Conservation (phyloP, 2,888 invertebrate species). For the Tachina grossa region DNA sequence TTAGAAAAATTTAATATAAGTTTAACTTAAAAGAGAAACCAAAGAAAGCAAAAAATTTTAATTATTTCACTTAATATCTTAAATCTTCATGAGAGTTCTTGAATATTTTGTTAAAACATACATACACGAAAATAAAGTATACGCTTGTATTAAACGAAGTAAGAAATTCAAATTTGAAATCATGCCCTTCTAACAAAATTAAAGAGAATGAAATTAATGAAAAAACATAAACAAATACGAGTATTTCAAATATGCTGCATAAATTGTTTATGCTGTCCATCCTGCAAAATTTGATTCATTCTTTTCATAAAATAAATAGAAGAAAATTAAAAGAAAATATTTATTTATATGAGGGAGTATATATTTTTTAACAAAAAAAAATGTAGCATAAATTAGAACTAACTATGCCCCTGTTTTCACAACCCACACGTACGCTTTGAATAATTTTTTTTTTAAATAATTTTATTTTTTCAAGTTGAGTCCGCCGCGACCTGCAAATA, state of each 20-base stretch:
- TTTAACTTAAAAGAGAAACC: background rate
- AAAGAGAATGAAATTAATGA: slow-evolving; percentile 8
- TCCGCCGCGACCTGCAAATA: too few relatives aligned
- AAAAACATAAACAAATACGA: background rate
- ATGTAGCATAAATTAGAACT: too few relatives aligned
- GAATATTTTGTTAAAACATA: background rate
- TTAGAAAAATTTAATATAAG: background rate
- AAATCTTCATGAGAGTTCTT: background rate
- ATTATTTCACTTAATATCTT: slow-evolving; percentile 18
- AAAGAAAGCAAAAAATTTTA: slow-evolving; percentile 18
- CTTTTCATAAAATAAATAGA: background rate
- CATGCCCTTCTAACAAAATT: slow-evolving; percentile 1
- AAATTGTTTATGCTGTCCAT: background rate
- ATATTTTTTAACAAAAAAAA: too few relatives aligned
- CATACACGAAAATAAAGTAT: background rate
- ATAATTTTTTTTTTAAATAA: too few relatives aligned
- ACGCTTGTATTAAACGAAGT: background rate
- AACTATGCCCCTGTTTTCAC: too few relatives aligned
- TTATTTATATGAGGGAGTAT: too few relatives aligned
- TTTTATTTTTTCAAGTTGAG: too few relatives aligned
- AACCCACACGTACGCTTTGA: too few relatives aligned
- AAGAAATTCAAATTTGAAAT: slow-evolving; percentile 15
- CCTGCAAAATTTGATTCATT: background rate
- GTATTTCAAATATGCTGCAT: background rate
- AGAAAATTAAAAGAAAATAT: too few relatives aligned